Evolutionary conservation across 2,797 vertebrate genomes (phyloP), one percentile per base, ranked within the genome.

Genomic region (Micromesistius poutassou): DNA sequence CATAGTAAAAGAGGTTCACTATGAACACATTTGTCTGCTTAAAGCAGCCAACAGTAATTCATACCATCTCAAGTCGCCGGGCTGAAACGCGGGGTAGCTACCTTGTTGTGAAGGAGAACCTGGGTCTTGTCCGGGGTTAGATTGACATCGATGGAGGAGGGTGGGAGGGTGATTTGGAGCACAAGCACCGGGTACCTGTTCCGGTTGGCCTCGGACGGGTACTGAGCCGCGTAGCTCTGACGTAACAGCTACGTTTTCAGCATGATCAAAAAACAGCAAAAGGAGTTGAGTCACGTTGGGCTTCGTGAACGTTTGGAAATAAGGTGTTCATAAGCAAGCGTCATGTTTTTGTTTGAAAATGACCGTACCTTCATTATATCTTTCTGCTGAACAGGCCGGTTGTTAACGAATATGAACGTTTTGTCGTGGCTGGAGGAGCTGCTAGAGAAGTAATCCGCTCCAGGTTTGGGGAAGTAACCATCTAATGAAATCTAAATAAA

Each of bases 121-220:
- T 98, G 94, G 16, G 93, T 96, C 94, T 99, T 99, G 93, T 98
- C 97, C 22, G 98, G 97, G 0, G 95, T 98, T 91, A 99, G 71
- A 81, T 99, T 99, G 74, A 99, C 94, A 74, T 99, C 98, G 78
- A 99, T 88, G 14, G 94, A 86, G 46, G 95, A 95, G 10, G 95
- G 86, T 31, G 96, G 92, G 77, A 98, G 93, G 10, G 87, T 90
- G 82, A 99, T 90, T 88, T 92, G 96, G 77, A 99, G 87, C 92
- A 97, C 93, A 74, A 96, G 92, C 79, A 93, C 86, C 62, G 98
- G 98, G 82, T 96, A 97, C 0, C 94, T 92, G 73, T 79, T 94
- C 73, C 92, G 93, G 80, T 91, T 83, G 0, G 91, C 80, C 40
- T 97, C 95, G 28, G 92, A 94, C 1, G 91, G 84, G 25, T 85